Evolutionary conservation across 1,140 invertebrate species (phyloP), one percentile per base, ranked within the genome.

Genomic region (Cydia fagiglandana): DNA sequence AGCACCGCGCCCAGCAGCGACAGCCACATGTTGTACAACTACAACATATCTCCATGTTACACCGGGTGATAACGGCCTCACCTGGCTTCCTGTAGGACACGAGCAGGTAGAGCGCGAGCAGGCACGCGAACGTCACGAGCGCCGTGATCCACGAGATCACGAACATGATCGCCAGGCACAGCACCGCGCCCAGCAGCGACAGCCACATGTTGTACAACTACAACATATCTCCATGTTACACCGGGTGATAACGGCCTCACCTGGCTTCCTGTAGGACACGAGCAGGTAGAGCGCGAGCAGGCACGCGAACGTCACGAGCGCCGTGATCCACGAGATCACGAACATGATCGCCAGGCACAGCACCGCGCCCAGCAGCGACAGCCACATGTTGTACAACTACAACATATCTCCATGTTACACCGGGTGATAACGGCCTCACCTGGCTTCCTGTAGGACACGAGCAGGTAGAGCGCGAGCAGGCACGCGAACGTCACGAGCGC

Each of bases 81-180:
- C 96, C 95, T 61, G 97, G 96, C 87, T 97, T 97, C 83, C 96
- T 94, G 81, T 97, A 97, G 0, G 96, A 95, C 0, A 97, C 96
- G 76, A 96, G 97, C 80, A 98, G 94, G 93, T 98, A 99, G 30
- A 99, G 93, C n/a, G 96, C 95, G 64, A 97, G 91, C 74, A 98
- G 96, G 75, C 95, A 95, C 24, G 95, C 95, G 80, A 99, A 95
- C 3, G 98, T 99, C 79, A 98, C 94, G 4, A 99, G 93, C 50
- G 98, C 98, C 9, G 98, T 98, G 93, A 95, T 94, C 96, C 97
- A 98, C 81, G 97, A 98, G 83, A 99, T 98, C 77, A 99, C 94
- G 91, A 99, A 99, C 98, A 99, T 99, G 34, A 99, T 98, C 73
- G 95, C 95, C 73, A 99, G 95, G 89, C 98, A 99, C 15, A 99